Conservation (phyloP, 2,797 vertebrate species). For the Brotula barbata region DNA sequence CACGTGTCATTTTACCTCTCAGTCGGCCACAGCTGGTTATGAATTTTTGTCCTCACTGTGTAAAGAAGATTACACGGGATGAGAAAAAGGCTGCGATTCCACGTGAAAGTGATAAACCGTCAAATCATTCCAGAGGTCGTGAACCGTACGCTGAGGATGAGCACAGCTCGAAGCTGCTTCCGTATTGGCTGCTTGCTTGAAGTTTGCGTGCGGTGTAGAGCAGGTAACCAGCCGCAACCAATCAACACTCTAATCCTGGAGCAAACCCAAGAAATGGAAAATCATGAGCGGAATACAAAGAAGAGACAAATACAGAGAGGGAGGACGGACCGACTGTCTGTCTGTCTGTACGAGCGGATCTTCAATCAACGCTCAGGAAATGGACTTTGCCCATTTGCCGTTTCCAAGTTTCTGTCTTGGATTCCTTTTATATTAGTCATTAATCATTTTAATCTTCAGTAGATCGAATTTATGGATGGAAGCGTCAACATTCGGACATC, state of each 20-base stretch:
- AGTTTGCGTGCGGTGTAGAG: neutral
- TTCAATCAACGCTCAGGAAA: no score
- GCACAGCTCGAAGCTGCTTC: neutral
- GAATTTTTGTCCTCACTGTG: no score
- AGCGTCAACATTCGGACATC: no score
- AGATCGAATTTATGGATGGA: no score
- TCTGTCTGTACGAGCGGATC: no score
- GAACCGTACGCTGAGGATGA: neutral
- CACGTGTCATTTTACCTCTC: conserved; percentile 72
- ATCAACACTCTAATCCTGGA: neutral
- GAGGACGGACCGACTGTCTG: no score
- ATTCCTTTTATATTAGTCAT: no score
- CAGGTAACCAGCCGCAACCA: neutral
- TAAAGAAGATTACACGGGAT: no score
- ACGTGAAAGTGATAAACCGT: conserved; percentile 1
- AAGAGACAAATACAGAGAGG: neutral
- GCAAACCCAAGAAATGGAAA: neutral
- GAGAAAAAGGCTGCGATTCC: no score
- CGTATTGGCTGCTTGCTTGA: neutral
- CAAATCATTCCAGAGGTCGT: neutral
- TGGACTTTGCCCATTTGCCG: no score
- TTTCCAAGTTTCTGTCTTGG: no score
- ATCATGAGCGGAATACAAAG: neutral
- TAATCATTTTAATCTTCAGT: no score
- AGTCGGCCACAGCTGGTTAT: conserved; percentile 62